phyloP scores from a whole-genome alignment of 1,140 invertebrate species.

The Cotesia chilonis region DNA sequence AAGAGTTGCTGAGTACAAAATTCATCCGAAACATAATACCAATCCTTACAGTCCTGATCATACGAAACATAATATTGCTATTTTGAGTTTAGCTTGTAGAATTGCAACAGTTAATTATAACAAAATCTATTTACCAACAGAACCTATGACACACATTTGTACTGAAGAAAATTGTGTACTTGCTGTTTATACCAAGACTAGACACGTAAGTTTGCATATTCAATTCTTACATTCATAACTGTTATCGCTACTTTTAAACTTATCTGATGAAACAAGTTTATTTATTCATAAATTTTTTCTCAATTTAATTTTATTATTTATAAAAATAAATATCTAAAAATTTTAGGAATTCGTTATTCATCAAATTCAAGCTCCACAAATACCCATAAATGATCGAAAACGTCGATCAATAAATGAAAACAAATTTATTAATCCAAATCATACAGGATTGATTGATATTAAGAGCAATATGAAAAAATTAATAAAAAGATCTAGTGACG shows the following conservation, averaged over 20 bases:
- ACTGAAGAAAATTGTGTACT: constrained; percentile 37
- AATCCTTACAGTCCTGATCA: constrained; percentile 37
- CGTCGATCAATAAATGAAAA: constrained; percentile 14
- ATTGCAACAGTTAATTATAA: constrained; percentile 38
- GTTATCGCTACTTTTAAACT: neutral
- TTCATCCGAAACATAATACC: constrained; percentile 38
- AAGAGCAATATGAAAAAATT: constrained; percentile 10
- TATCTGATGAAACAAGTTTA: neutral
- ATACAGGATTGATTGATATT: neutral
- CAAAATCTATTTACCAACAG: constrained; percentile 37
- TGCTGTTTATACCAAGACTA: constrained; percentile 36
- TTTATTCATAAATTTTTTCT: neutral
- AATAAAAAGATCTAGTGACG: constrained; percentile 36
- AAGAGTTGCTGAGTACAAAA: constrained; percentile 38
- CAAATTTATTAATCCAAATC: neutral
- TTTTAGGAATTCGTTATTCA: constrained; percentile 30
- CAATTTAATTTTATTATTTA: too few relatives aligned
- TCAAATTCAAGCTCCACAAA: constrained; percentile 35
- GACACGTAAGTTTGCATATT: constrained; percentile 37
- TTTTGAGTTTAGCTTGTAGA: constrained; percentile 44
- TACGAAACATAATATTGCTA: constrained; percentile 38
- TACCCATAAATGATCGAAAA: constrained; percentile 24
- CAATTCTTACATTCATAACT: neutral
- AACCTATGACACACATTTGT: constrained; percentile 36
- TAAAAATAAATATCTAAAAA: too few relatives aligned